Base-by-base conservation (phyloP, 2,113 vertebrate genomes). In the Cisticola juncidis region DNA sequence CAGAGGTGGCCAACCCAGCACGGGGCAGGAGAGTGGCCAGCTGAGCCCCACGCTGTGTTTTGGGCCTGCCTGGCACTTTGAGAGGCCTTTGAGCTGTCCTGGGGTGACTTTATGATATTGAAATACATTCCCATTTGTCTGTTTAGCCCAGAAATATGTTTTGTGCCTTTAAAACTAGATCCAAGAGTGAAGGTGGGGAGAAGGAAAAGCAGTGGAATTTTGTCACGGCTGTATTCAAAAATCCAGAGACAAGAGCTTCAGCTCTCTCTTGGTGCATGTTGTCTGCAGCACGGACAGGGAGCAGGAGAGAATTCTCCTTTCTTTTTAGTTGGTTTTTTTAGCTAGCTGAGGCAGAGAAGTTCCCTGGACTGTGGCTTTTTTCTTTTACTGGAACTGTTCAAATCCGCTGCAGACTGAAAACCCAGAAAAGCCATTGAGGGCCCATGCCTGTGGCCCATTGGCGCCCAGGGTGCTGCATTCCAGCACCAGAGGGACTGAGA, bases 11-110 rank as follows among this genome's bases (percentile, higher is more conserved):
- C 47, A n/a, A 47, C 57, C 13, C 0, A 0, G 25, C 44, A 13
- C 1, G 1, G 64, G 72, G n/a, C 0, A 2, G 36, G 38, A 79
- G 17, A 23, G 8, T 0, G 1, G 20, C 33, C 0, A 0, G 15
- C 35, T 45, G 36, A 71, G 57, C 53, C 36, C 1, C 0, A 3
- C 3, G 0, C 12, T 40, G n/a, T 0, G 16, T 58, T 42, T 38
- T 45, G 35, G 86, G 36, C 5, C 10, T 6, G 4, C 9, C 48
- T 36, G 20, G 22, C 24, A 76, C 44, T 38, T 48, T 28, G 33
- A 57, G 76, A 66, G 38, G 38, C 9, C 45, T 88, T 69, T 71
- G 69, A 47, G 18, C 24, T 68, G 24, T 68, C 9, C 45, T 48
- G 24, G 65, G 12, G 16, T 48, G 65, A 68, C 33, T 48, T 14